Evolutionary conservation across 2,113 vertebrate genomes (phyloP), one percentile per base, ranked within the genome.

Genomic region (Zosterops hypoxanthus): DNA sequence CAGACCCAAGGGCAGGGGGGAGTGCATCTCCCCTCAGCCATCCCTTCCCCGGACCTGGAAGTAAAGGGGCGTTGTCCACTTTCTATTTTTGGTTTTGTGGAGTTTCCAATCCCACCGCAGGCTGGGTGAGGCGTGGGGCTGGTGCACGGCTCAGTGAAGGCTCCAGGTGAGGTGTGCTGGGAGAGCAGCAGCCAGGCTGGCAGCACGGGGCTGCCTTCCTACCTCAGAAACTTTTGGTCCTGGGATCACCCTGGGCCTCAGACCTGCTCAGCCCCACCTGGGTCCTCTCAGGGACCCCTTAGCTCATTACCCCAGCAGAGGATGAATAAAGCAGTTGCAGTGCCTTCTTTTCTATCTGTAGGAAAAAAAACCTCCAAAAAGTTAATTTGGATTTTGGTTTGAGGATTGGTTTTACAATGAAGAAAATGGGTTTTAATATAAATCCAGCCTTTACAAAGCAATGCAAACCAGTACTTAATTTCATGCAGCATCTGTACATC

Each of bases 111-210:
- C 19, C 28, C 19, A 10, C 33, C 1, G 5, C 8, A 31, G 68
- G 20, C 68, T 8, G 66, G 25, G 14, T 14, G 53, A 52, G 25
- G 46, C 0, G 14, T 3, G 7, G 33, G n/a, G 50, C 46, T 59
- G 14, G 8, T 17, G 59, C 36, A 8, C 0, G 0, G 13, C 36
- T 34, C 4, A 4, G 11, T 1, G 5, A 14, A 52, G 52, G 26
- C 71, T 46, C 9, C 0, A 2, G 59, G 21, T 22, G 46, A 60
- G 61, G 4, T 0, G 6, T 6, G 33, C 34, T 0, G 1, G 41
- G 20, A 22, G 9, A 31, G 47, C 36, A 5, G 12, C 19, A 44
- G 23, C 20, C 1, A 3, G 24, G 31, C 80, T 63, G 42, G 44
- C 42, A 29, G 34, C 2, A 0, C 0, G 0, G 17, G 8, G 14